Percentiles rank a stretch among this genome's conserved stretches.
phyloP scores from a whole-genome alignment of 2,113 vertebrate species.

The Rousettus leschenaultii region DNA sequence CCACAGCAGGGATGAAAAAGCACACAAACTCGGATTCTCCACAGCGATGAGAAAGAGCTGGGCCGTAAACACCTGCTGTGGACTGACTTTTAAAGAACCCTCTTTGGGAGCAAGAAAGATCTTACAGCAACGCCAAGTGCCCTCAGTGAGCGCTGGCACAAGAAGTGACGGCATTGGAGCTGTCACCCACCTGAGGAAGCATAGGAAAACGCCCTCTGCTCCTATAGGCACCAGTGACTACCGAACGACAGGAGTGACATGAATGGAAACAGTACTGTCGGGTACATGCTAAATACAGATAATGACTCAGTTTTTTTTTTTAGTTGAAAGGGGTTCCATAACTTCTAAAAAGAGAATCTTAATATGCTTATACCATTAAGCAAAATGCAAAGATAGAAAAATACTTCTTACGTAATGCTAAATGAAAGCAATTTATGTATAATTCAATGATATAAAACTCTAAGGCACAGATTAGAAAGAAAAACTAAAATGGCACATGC shows the following conservation, averaged over 20 bases:
- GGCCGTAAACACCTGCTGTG: neutral
- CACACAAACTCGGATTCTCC: neutral
- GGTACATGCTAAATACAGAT: neutral
- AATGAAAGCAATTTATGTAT: neutral
- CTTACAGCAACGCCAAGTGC: rapidly evolving
- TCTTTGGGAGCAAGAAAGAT: neutral
- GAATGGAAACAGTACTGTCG: neutral
- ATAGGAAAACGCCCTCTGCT: neutral
- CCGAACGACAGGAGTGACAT: neutral
- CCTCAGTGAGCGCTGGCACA: neutral
- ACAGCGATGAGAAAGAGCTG: neutral
- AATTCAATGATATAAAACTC: neutral
- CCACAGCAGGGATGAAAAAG: neutral
- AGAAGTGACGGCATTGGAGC: neutral
- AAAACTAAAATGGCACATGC: neutral
- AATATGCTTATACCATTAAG: neutral
- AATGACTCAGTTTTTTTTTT: neutral
- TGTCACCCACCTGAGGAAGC: neutral
- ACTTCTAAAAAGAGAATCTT: neutral
- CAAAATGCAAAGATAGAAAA: neutral
- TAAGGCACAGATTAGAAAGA: neutral
- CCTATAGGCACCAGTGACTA: neutral
- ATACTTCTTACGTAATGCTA: neutral
- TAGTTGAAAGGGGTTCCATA: neutral
- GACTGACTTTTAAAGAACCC: neutral